phyloP scores from a whole-genome alignment of 1,140 invertebrate genomes.

The Papilio polyxenes region DNA sequence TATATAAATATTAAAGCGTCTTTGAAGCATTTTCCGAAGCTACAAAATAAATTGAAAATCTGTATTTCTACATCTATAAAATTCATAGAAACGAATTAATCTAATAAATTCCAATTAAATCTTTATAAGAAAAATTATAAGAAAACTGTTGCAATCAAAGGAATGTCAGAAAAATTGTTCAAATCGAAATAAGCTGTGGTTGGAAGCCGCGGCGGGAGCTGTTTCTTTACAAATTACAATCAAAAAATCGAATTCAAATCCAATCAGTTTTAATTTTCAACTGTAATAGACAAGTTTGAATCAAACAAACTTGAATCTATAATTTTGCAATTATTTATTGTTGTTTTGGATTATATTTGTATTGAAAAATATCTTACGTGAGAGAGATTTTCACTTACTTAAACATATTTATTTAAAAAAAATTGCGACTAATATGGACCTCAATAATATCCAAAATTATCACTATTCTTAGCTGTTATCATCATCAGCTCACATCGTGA shows the following conservation, averaged over 20 bases:
- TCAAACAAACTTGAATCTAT: neutral
- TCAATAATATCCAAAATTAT: too few relatives aligned
- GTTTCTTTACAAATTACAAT: neutral
- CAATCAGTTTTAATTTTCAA: neutral
- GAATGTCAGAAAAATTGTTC: constrained; percentile 4
- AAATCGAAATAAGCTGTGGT: neutral
- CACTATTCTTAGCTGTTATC: too few relatives aligned
- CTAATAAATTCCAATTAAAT: neutral
- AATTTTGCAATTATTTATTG: neutral
- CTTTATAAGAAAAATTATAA: neutral
- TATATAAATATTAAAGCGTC: neutral
- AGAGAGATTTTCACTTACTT: too few relatives aligned
- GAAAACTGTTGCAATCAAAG: neutral
- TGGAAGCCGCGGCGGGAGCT: neutral
- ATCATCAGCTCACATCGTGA: too few relatives aligned
- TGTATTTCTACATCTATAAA: neutral
- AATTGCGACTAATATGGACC: too few relatives aligned
- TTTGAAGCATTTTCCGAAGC: neutral
- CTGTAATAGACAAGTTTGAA: neutral
- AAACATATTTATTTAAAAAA: too few relatives aligned
- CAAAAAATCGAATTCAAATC: neutral
- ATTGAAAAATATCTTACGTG: too few relatives aligned
- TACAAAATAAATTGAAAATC: neutral
- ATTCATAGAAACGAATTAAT: neutral
- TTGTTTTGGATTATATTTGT: too few relatives aligned